A percentile compares a stretch with the other conserved stretches of the same genome.
These are phyloP conservation scores for Leptatherina wallacei DNA, from an alignment of 2,797 vertebrate genomes.

Conservation along the genomic window DNA sequence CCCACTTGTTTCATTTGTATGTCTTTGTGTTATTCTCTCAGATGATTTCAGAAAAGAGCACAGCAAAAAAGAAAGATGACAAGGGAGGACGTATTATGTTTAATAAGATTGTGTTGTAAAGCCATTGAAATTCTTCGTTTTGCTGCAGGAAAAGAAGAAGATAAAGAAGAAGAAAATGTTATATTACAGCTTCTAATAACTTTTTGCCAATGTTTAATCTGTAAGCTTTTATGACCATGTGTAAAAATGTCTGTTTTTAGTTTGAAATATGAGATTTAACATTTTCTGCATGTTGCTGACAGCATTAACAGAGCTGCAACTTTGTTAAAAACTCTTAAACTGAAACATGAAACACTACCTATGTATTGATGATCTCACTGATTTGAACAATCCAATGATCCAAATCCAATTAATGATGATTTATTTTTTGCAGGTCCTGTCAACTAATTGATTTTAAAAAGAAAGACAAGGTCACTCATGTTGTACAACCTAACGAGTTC, in stretches of 20 bases:
- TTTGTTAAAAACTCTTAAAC: constrained; percentile 41
- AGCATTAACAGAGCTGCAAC: constrained; percentile 50
- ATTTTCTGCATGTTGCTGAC: constrained; percentile 67
- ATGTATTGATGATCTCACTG: constrained; percentile 58
- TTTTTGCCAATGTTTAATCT: constrained; percentile 74
- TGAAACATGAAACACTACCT: constrained; percentile 69
- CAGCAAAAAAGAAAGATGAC: constrained; percentile 65
- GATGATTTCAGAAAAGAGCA: constrained; percentile 75
- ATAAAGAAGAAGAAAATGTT: constrained; percentile 53
- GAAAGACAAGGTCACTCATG: constrained; percentile 27
- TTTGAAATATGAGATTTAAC: constrained; percentile 55
- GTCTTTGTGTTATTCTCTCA: constrained; percentile 64
- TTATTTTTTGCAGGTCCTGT: constrained; percentile 36
- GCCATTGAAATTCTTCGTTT: constrained; percentile 75
- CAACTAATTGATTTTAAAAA: constrained; percentile 29
- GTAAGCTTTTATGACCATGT: constrained; percentile 62
- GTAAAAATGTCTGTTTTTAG: constrained; percentile 55
- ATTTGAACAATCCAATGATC: constrained; percentile 57
- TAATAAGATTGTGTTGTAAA: constrained; percentile 72
- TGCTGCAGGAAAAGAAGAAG: constrained; percentile 48
- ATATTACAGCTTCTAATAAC: constrained; percentile 76
- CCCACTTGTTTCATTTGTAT: constrained; percentile 61
- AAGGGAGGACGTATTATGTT: constrained; percentile 49
- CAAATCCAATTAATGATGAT: constrained; percentile 25
- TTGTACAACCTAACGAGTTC: constrained; percentile 17